Percentiles rank a stretch among this genome's conserved stretches.
Evolutionary conservation across 1,140 invertebrate species (phyloP).

Genomic region (Euwallacea fornicatus): DNA sequence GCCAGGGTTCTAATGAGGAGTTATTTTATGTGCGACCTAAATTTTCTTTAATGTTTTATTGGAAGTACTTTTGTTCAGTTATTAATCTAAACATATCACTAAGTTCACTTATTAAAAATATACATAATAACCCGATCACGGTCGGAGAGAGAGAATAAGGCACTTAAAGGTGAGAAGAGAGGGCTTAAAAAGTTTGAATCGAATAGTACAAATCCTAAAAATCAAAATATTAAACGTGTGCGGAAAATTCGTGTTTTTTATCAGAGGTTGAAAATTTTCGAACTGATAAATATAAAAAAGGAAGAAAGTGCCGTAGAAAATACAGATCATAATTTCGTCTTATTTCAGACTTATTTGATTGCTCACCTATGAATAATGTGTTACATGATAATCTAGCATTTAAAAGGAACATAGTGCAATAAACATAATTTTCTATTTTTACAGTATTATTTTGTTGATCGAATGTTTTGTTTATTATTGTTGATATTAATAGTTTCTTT

Average conservation of each 20-base stretch:
- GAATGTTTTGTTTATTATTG: conserved; percentile 27
- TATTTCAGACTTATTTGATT: conserved; percentile 12
- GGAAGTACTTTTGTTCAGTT: not conserved
- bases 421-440: conserved; percentile 28
- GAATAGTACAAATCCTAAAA: conserved; percentile 31
- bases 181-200: conserved; percentile 1
- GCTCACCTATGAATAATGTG: conserved; percentile 18
- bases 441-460: conserved; percentile 36
- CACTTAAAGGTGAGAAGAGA: no score
- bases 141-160: no score
- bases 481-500: conserved; percentile 21
- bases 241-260: not conserved
- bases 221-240: conserved; percentile 25
- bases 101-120: not conserved
- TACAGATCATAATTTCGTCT: not conserved
- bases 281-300: not conserved
- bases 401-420: conserved; percentile 34
- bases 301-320: conserved; percentile 24
- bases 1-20: no score
- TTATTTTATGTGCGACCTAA: no score
- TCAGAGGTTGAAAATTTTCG: not conserved
- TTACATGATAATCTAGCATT: conserved; percentile 6
- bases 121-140: conserved; percentile 7
- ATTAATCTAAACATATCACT: not conserved
- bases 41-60: not conserved